phyloP scores from a whole-genome alignment of 2,797 vertebrate genomes.

The Eulemur mongoz region DNA sequence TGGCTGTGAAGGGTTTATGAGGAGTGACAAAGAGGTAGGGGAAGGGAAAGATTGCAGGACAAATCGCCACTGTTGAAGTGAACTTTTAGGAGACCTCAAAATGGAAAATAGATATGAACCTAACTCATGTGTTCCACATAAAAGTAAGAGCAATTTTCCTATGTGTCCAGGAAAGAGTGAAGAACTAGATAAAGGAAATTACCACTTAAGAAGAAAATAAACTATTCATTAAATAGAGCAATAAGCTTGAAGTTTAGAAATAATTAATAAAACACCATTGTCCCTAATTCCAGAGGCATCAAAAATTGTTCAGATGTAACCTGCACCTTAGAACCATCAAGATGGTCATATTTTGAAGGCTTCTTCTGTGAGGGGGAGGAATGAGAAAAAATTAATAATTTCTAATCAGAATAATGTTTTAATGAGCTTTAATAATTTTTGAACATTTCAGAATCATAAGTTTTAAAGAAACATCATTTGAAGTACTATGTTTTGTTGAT shows the following conservation, averaged over 20 bases:
- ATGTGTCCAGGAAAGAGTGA: neutral
- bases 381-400: neutral
- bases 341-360: neutral
- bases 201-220: neutral
- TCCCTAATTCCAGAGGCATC: neutral
- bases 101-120: neutral
- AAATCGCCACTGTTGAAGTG: neutral
- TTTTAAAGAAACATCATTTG: neutral
- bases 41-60: neutral
- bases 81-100: neutral
- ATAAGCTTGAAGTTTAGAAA: neutral
- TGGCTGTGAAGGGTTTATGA: neutral
- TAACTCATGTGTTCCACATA: neutral
- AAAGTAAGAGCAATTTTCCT: neutral
- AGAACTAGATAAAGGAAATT: neutral
- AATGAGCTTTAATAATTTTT: neutral
- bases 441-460: neutral
- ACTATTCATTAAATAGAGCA: neutral
- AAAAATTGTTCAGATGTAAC: neutral
- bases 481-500: neutral
- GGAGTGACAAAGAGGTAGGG: rapidly evolving
- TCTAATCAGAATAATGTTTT: neutral
- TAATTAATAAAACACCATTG: neutral
- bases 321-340: neutral
- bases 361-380: rapidly evolving